Evolutionary conservation across 1,140 invertebrate genomes (phyloP).

Genomic region (Tetragnatha versicolor): DNA sequence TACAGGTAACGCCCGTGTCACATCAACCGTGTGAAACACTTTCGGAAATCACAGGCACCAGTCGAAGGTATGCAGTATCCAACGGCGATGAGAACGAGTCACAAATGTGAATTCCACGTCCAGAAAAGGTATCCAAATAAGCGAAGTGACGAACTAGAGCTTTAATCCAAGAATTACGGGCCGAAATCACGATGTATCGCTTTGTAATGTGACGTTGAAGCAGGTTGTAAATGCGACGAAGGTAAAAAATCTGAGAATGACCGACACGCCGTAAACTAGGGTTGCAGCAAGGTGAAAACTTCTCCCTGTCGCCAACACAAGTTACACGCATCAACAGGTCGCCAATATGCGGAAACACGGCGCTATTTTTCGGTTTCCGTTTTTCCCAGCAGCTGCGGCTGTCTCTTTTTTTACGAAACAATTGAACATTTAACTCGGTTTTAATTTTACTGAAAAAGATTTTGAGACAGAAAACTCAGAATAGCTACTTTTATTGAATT

Average conservation of each 20-base stretch:
- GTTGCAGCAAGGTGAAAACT: slow-evolving; percentile 20
- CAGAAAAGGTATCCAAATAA: neutral
- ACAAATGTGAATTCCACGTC: too few relatives aligned
- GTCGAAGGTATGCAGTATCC: slow-evolving; percentile 1
- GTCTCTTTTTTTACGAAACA: too few relatives aligned
- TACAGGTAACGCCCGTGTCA: slow-evolving; percentile 3
- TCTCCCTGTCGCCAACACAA: slow-evolving; percentile 9
- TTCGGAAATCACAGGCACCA: slow-evolving; percentile 2
- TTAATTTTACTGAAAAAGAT: too few relatives aligned
- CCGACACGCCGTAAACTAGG: slow-evolving; percentile 41
- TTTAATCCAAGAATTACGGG: neutral
- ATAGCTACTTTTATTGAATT: too few relatives aligned
- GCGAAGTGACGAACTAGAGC: neutral
- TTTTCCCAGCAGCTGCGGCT: too few relatives aligned
- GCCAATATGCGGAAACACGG: slow-evolving; percentile 39
- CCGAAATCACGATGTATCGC: neutral
- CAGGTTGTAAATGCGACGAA: slow-evolving; percentile 14
- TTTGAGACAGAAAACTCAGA: too few relatives aligned
- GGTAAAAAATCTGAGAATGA: slow-evolving; percentile 20
- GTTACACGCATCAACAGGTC: slow-evolving; percentile 5
- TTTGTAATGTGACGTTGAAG: slow-evolving; percentile 6
- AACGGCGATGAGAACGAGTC: too few relatives aligned
- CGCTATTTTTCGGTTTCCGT: neutral
- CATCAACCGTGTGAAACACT: neutral
- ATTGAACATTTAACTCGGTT: too few relatives aligned